phyloP scores from a whole-genome alignment of 2,888 invertebrate species.

The Mythimna ferrago region DNA sequence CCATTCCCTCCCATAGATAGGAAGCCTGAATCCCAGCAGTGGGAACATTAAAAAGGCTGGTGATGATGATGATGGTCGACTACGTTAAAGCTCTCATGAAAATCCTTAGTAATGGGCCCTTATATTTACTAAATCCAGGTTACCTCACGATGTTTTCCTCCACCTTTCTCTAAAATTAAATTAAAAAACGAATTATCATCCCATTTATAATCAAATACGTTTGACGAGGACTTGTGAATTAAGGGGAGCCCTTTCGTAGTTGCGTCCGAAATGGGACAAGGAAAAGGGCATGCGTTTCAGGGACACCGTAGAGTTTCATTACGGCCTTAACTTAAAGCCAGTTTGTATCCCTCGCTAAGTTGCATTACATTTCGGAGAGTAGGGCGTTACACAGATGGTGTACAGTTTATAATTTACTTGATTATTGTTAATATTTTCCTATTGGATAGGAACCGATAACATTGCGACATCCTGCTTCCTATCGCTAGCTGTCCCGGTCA shows the following conservation, averaged over 20 bases:
- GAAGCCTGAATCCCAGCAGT: no score
- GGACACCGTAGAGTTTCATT: constrained; percentile 57
- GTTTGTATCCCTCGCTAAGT: constrained; percentile 46
- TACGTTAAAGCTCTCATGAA: no score
- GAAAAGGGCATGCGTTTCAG: constrained; percentile 47
- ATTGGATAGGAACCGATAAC: not conserved
- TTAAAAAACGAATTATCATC: not conserved
- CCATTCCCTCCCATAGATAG: no score
- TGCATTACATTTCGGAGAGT: constrained; percentile 47
- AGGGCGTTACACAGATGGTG: constrained; percentile 33
- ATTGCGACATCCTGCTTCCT: not conserved
- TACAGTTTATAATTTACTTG: constrained; percentile 32
- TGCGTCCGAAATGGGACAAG: constrained; percentile 49
- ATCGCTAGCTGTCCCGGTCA: no score
- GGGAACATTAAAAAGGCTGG: no score
- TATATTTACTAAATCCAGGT: not conserved
- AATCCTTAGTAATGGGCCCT: no score
- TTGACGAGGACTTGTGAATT: constrained; percentile 34
- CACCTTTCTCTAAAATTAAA: not conserved
- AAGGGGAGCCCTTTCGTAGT: constrained; percentile 42
- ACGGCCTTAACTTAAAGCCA: constrained; percentile 53
- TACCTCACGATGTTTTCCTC: not conserved
- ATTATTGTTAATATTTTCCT: constrained; percentile 5
- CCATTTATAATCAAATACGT: constrained; percentile 18
- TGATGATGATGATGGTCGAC: no score